Evolutionary conservation across 2,888 invertebrate genomes (phyloP).

Genomic region (Chloromyia formosa): DNA sequence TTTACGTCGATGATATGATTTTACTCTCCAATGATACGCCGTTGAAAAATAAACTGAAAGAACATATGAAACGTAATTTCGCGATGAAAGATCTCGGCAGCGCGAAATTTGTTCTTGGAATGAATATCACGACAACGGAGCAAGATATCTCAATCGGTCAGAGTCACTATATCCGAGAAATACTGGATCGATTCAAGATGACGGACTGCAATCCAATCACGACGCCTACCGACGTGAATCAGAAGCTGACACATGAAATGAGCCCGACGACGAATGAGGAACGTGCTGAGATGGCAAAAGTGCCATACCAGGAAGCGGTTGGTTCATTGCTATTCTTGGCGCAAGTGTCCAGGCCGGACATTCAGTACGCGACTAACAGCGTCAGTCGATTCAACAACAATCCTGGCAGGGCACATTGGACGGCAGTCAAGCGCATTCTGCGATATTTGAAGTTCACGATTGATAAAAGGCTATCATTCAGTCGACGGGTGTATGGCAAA

Average conservation of each 20-base stretch:
- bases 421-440: not conserved
- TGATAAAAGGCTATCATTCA: not conserved
- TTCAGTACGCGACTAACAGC: not conserved
- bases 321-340: too few species aligned
- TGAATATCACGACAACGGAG: not conserved
- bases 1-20: constrained; percentile 46
- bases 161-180: not conserved
- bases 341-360: too few species aligned
- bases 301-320: not conserved
- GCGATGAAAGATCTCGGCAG: not conserved
- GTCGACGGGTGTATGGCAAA: too few species aligned
- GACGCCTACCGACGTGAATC: not conserved
- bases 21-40: constrained; percentile 33
- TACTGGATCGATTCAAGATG: not conserved
- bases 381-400: not conserved
- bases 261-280: too few species aligned
- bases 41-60: constrained; percentile 21
- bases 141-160: not conserved
- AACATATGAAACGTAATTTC: too few species aligned
- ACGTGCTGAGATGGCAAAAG: not conserved
- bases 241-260: not conserved
- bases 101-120: too few species aligned
- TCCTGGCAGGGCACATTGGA: too few species aligned
- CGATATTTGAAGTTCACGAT: constrained; percentile 9
- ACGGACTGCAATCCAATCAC: not conserved